Base-by-base conservation (phyloP, 2,113 vertebrate genomes). In the Progne subis region DNA sequence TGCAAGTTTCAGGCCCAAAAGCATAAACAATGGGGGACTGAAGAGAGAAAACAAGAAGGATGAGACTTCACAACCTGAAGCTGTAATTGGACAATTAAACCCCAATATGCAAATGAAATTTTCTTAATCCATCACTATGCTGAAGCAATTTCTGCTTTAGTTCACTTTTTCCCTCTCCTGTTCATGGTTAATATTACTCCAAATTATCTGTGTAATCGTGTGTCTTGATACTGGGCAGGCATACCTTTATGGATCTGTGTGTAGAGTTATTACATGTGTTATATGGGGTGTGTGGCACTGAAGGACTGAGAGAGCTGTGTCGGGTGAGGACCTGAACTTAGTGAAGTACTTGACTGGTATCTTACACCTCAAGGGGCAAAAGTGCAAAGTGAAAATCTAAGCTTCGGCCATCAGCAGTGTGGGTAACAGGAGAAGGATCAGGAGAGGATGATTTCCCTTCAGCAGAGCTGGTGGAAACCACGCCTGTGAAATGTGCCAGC, bases 321-420 rank as follows among this genome's bases (percentile, higher is more conserved):
- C 69, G 63, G 80, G 19, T 81, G 86, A 88, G 49, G 67, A 80
- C 59, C 86, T 37, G 37, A 37, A 37, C 37, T 80, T 5, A n/a
- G n/a, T 14, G 68, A 72, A 76, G 25, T 43, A 8, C 57, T 90
- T 8, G 5, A 29, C 46, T 53, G 46, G 26, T 53, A 49, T 49
- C 68, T 56, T 84, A 67, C 47, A 77, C 37, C 43, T 70, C 43
- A 70, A 34, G 60, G 60, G 69, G n/a, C 50, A 85, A 85, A 91
- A 93, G 82, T 76, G 67, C 49, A 90, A 61, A 44, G 52, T 86
- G 83, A 50, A 90, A 93, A 94, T 94, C 77, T 69, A 60, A 90
- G 70, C 76, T 68, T 37, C n/a, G 88, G 39, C 52, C 53, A 43
- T 68, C 83, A 68, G 37, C 28, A 52, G 21, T 14, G 65, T 39